Base-by-base conservation (phyloP, 2,797 vertebrate species). In the Lemur catta region DNA sequence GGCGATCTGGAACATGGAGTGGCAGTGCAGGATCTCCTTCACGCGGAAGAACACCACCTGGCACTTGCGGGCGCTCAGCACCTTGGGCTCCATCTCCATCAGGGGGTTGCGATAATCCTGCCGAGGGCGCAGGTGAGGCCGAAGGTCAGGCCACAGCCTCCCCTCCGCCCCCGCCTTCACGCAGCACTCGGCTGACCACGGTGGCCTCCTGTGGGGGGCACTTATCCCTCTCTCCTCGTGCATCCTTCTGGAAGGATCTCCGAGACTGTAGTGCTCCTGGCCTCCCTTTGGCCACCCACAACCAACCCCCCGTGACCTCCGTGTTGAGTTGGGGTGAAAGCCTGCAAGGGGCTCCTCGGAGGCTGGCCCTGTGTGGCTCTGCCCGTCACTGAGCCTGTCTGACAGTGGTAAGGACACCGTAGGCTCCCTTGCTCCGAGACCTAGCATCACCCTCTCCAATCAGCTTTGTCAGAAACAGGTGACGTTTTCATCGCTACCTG, bases 1-100 rank as follows among this genome's bases (percentile, higher is more conserved):
- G 1, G 99, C 99, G 0, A 99, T 99, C 98, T 99, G 99, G 98
- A 99, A 99, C 99, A 99, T 99, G 98, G 99, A 99, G 98, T 99
- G 99, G 98, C 99, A 99, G 98, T 99, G 99, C 52, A 99, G 99
- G 98, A 99, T 99, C 99, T 99, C 99, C 96, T 98, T 98, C 96
- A 99, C 98, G 0, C 99, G 98, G 97, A 99, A 99, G 93, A 99
- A 99, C 75, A 99, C 99, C 50, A 98, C 98, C 30, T 99, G 99
- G 98, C 99, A 99, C 98, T 99, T 99, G 79, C 99, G 98, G 2
- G 98, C 97, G 0, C 99, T 99, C 98, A 99, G 98, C 91, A 99
- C 99, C 95, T 99, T 99, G 0, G 99, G 99, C 57, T 99, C 99
- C 76, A 99, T 99, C 96, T 99, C 99, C 99, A 99, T 96, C 97